A percentile compares a stretch with the other conserved stretches of the same genome.
phyloP scores from a whole-genome alignment of 1,140 invertebrate species.

The Drosophila quadrilineata region DNA sequence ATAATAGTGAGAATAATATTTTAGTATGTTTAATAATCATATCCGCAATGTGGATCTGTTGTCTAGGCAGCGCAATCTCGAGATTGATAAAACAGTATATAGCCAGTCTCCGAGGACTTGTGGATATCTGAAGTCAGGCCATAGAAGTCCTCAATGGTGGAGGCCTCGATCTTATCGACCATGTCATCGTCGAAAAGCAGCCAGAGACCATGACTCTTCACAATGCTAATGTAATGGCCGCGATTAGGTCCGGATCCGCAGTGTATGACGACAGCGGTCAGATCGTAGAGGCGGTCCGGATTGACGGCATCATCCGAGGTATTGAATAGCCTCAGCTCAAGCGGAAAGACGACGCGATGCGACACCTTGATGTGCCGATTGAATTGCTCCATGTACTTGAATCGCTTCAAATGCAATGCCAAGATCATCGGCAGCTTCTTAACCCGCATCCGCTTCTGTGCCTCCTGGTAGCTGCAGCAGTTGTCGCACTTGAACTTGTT shows the following conservation, averaged over 20 bases:
- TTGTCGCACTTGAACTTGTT: slow-evolving; percentile 99
- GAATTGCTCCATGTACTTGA: slow-evolving; percentile 99
- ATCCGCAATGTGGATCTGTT: not conserved
- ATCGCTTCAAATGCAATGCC: slow-evolving; percentile 98
- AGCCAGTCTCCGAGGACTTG: slow-evolving; percentile 99
- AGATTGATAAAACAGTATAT: slow-evolving; percentile 99
- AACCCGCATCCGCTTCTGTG: slow-evolving; percentile 97
- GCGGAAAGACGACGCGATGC: slow-evolving; percentile 98
- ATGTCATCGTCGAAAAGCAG: slow-evolving; percentile 99
- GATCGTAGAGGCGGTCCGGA: slow-evolving; percentile 97
- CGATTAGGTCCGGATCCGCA: slow-evolving; percentile 99
- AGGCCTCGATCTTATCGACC: slow-evolving; percentile 99
- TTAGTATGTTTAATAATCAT: not conserved
- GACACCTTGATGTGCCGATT: slow-evolving; percentile 99
- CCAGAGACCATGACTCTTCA: slow-evolving; percentile 99
- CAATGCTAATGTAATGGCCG: slow-evolving; percentile 99
- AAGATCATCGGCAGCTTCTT: slow-evolving; percentile 99
- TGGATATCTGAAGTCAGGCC: slow-evolving; percentile 98
- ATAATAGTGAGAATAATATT: too few species aligned
- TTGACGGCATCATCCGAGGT: slow-evolving; percentile 99
- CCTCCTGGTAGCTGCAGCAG: slow-evolving; percentile 99
- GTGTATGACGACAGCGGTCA: slow-evolving; percentile 99
- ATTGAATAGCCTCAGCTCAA: slow-evolving; percentile 98
- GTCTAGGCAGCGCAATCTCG: slow-evolving; percentile 85
- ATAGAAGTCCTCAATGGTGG: slow-evolving; percentile 99